A percentile compares a stretch with the other conserved stretches of the same genome.
Evolutionary conservation across 2,888 invertebrate species (phyloP).

Genomic region (Plemyria rubiginata): DNA sequence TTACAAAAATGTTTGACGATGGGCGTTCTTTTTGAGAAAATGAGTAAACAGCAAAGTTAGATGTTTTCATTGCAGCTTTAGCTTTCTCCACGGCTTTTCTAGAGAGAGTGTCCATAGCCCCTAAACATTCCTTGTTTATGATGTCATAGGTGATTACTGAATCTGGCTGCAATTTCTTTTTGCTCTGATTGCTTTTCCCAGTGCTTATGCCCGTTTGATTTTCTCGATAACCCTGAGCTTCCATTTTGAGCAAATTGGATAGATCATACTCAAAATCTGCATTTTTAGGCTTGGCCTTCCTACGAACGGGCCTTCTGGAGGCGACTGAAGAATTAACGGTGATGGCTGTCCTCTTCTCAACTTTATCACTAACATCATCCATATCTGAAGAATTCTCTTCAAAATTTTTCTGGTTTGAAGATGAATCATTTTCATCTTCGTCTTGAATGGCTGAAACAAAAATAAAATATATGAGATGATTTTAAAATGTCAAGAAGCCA

Average conservation of each 20-base stretch:
- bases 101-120: conserved; percentile 67
- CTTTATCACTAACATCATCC: conserved; percentile 70
- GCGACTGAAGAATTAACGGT: conserved; percentile 55
- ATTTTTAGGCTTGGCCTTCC: conserved; percentile 86
- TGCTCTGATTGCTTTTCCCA: conserved; percentile 57
- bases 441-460: conserved; percentile 61
- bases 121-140: conserved; percentile 69
- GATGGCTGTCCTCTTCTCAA: conserved; percentile 50
- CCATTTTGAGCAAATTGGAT: conserved; percentile 83
- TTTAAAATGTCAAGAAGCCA: too few species aligned
- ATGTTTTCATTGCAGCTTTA: conserved; percentile 67
- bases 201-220: conserved; percentile 55
- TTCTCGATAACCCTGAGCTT: conserved; percentile 79
- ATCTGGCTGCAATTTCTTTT: conserved; percentile 65
- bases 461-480: conserved; percentile 20
- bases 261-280: conserved; percentile 90
- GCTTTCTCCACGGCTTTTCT: conserved; percentile 65
- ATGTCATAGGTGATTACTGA: conserved; percentile 50
- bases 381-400: conserved; percentile 81
- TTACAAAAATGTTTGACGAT: conserved; percentile 63
- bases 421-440: conserved; percentile 57
- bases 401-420: conserved; percentile 61
- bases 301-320: conserved; percentile 86
- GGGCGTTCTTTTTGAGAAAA: conserved; percentile 55
- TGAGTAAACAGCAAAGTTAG: conserved; percentile 48